A percentile compares a stretch with the other conserved stretches of the same genome.
Evolutionary conservation across 2,113 vertebrate species (phyloP).

Genomic region (Xenus cinereus): DNA sequence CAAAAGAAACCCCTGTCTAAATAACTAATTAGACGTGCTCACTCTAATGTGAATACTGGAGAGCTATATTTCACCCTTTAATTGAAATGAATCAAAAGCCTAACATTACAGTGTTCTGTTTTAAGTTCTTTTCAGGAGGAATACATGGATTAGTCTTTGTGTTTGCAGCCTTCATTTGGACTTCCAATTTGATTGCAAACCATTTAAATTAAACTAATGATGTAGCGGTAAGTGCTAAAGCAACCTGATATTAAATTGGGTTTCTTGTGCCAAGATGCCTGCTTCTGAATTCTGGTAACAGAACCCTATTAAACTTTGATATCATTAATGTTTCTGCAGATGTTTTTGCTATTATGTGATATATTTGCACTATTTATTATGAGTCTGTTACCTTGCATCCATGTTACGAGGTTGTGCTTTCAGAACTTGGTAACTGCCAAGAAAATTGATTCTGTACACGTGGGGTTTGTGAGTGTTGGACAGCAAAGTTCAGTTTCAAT

Average conservation of each 20-base stretch:
- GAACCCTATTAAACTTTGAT: background rate
- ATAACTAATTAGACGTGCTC: background rate
- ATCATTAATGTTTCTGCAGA: background rate
- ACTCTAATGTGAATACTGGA: background rate
- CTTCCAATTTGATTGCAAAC: background rate
- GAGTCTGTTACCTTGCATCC: background rate
- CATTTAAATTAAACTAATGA: background rate
- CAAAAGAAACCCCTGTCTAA: background rate
- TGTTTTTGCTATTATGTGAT: background rate
- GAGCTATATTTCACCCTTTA: background rate
- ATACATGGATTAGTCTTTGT: background rate
- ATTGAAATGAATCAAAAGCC: background rate
- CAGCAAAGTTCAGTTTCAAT: background rate
- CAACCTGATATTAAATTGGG: background rate
- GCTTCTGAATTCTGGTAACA: background rate
- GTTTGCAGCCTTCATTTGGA: background rate
- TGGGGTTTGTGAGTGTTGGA: background rate
- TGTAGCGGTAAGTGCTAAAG: background rate
- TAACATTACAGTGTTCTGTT: background rate
- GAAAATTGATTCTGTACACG: background rate
- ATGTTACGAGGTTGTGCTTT: background rate
- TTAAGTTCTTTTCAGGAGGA: background rate
- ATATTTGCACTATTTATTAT: background rate
- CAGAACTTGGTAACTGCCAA: background rate
- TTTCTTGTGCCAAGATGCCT: background rate